These are phyloP conservation scores for Melopsittacus undulatus DNA, from an alignment of 2,797 vertebrate genomes.

Conservation along the genomic window DNA sequence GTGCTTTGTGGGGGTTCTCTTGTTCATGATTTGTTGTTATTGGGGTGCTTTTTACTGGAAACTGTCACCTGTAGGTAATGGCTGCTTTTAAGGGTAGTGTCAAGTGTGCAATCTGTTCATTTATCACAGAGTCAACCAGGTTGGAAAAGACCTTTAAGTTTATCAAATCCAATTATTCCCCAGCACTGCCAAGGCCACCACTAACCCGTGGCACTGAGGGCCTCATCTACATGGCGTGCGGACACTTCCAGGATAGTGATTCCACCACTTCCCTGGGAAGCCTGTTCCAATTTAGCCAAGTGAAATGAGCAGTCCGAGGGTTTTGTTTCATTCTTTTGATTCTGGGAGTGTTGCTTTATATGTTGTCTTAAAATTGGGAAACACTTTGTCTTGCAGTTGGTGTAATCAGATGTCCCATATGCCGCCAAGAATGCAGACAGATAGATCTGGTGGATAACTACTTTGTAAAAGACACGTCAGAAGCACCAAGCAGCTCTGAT, in stretches of 20 bases:
- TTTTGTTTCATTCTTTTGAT: not conserved
- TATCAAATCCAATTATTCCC: not conserved
- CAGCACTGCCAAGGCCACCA: not conserved
- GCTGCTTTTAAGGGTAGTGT: accelerated
- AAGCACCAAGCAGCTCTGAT: conserved; percentile 86
- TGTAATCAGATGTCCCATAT: conserved; percentile 93
- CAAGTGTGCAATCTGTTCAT: accelerated
- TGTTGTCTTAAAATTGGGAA: not conserved
- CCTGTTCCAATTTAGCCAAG: not conserved
- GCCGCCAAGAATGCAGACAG: conserved; percentile 96
- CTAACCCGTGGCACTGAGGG: not conserved
- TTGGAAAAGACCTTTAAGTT: not conserved
- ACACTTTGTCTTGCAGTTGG: conserved; percentile 81
- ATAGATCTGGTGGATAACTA: conserved; percentile 98
- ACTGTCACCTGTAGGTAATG: accelerated
- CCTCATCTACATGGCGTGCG: not conserved
- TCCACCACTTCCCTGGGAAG: not conserved
- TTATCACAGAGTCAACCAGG: not conserved
- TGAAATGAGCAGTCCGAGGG: not conserved
- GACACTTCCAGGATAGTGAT: not conserved
- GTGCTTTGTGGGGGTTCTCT: not conserved
- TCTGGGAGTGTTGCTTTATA: accelerated
- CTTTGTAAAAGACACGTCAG: conserved; percentile 96
- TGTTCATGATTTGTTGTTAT: not conserved
- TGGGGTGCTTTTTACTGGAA: too few relatives aligned